A percentile compares a stretch with the other conserved stretches of the same genome.
phyloP scores from a whole-genome alignment of 2,888 invertebrate genomes.

The Barypeithes pellucidus region DNA sequence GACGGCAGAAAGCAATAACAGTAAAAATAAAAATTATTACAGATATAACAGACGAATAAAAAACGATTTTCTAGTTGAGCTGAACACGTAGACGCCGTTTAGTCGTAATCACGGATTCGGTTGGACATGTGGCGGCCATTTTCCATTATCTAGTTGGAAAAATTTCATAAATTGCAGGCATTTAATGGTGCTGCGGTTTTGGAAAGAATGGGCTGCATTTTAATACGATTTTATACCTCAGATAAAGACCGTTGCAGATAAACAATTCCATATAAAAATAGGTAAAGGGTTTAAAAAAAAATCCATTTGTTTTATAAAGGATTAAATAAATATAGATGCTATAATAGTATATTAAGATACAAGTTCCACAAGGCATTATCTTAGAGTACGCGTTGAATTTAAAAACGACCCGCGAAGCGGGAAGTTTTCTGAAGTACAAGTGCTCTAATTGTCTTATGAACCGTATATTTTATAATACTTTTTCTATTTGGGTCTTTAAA shows the following conservation, averaged over 20 bases:
- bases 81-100: constrained; percentile 40
- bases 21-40: constrained; percentile 29
- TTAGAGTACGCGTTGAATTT: no score
- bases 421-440: no score
- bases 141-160: constrained; percentile 40
- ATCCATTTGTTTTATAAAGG: no score
- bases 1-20: constrained; percentile 21
- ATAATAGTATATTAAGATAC: no score
- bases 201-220: background rate
- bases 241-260: background rate
- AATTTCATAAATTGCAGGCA: constrained; percentile 31
- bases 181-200: constrained; percentile 10
- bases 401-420: no score
- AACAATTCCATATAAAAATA: background rate
- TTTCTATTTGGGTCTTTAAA: no score
- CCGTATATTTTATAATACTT: no score
- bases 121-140: constrained; percentile 39
- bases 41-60: constrained; percentile 38
- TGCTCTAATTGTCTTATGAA: no score
- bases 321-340: no score
- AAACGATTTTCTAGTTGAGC: constrained; percentile 38
- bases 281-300: background rate
- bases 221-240: background rate
- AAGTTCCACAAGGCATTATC: no score
- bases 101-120: constrained; percentile 31